phyloP scores from a whole-genome alignment of 2,888 invertebrate species.

The Carabus problematicus region DNA sequence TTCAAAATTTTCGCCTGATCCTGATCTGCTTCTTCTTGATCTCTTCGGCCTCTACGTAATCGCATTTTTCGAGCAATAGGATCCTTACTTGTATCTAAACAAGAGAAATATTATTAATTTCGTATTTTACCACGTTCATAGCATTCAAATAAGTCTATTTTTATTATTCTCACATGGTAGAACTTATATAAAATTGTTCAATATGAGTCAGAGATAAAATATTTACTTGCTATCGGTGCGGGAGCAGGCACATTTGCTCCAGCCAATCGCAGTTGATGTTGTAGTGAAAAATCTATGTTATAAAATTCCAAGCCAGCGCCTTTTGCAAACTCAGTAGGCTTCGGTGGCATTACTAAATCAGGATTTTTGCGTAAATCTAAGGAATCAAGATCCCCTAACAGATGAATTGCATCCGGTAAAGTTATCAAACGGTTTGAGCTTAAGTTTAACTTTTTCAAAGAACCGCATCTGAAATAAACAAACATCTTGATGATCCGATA shows the following conservation, averaged over 20 bases:
- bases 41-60: slow-evolving; percentile 78
- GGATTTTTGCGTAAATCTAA: slow-evolving; percentile 93
- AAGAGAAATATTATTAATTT: slow-evolving; percentile 16
- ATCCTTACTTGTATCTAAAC: slow-evolving; percentile 76
- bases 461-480: slow-evolving; percentile 77
- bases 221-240: slow-evolving; percentile 72
- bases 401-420: slow-evolving; percentile 95
- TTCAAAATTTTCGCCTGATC: slow-evolving; percentile 89
- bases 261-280: slow-evolving; percentile 90
- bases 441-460: slow-evolving; percentile 89
- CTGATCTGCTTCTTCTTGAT: slow-evolving; percentile 82
- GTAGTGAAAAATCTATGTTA: slow-evolving; percentile 98
- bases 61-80: slow-evolving; percentile 95
- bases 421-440: slow-evolving; percentile 95
- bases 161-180: slow-evolving; percentile 3
- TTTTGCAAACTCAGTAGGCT: slow-evolving; percentile 80
- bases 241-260: slow-evolving; percentile 85
- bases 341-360: slow-evolving; percentile 96
- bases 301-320: slow-evolving; percentile 91
- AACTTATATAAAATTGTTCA: background rate
- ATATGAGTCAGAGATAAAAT: background rate
- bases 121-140: slow-evolving; percentile 17
- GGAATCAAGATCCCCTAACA: slow-evolving; percentile 86
- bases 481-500: background rate
- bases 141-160: no score